These are phyloP conservation scores for Eira barbara DNA, from an alignment of 2,113 vertebrate species.

Conservation along the genomic window DNA sequence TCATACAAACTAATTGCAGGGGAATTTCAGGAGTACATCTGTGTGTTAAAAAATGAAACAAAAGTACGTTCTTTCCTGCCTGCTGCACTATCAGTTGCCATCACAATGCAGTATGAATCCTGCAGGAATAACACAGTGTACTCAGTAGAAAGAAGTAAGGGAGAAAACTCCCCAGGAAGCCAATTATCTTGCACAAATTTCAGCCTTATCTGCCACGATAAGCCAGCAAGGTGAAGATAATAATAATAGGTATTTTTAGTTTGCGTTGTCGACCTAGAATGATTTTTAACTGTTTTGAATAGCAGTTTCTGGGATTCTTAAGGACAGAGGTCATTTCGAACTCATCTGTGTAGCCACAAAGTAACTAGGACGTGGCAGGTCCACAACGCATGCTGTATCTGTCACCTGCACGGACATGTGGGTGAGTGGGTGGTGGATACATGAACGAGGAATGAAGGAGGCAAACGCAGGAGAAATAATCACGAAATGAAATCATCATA, in stretches of 20 bases:
- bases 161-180: neutral
- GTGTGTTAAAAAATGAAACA: neutral
- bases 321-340: neutral
- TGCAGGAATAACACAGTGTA: neutral
- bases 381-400: neutral
- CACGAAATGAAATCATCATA: neutral
- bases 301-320: neutral
- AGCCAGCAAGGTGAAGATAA: neutral
- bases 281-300: constrained; percentile 1
- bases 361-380: neutral
- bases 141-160: neutral
- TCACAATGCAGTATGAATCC: neutral
- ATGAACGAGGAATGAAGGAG: neutral
- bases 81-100: neutral
- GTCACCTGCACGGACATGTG: neutral
- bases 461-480: neutral
- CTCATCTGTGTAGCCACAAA: neutral
- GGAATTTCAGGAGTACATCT: neutral
- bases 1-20: neutral
- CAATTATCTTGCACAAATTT: constrained; percentile 55
- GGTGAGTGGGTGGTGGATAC: neutral
- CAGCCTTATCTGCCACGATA: neutral
- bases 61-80: neutral
- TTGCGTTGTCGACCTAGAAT: constrained; percentile 20
- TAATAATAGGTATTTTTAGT: constrained; percentile 37